These are phyloP conservation scores for Pemphredon lugubris DNA, from an alignment of 2,888 invertebrate species.

Conservation along the genomic window DNA sequence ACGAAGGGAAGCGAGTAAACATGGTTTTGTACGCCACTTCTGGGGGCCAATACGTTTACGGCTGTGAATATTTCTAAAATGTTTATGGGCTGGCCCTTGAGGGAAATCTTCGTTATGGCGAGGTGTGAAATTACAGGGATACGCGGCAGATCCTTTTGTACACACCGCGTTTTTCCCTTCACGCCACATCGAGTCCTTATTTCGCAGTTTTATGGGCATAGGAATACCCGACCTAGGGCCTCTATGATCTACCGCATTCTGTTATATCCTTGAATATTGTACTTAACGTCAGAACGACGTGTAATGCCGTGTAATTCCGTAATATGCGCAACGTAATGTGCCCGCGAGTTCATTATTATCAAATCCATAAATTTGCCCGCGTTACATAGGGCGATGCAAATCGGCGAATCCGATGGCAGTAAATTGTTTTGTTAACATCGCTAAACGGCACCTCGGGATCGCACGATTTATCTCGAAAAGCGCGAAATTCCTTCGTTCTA, in stretches of 20 bases:
- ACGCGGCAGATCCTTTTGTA: slow-evolving; percentile 27
- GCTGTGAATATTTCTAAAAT: slow-evolving; percentile 25
- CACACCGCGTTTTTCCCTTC: slow-evolving; percentile 27
- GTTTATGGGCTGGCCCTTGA: slow-evolving; percentile 17
- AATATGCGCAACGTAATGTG: slow-evolving; percentile 46
- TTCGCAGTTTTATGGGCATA: slow-evolving; percentile 41
- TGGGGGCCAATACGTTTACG: not conserved
- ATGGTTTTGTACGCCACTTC: not conserved
- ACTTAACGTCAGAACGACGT: slow-evolving; percentile 52
- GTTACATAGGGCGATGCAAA: slow-evolving; percentile 31
- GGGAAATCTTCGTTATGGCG: slow-evolving; percentile 22
- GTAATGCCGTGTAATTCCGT: slow-evolving; percentile 60
- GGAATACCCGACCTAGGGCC: slow-evolving; percentile 6
- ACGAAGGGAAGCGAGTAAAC: slow-evolving; percentile 1
- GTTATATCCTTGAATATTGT: slow-evolving; percentile 58
- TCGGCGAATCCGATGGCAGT: slow-evolving; percentile 12
- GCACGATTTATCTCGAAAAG: slow-evolving; percentile 13
- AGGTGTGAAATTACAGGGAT: slow-evolving; percentile 34
- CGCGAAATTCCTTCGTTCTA: not conserved
- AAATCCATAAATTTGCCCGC: slow-evolving; percentile 52
- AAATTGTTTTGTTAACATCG: slow-evolving; percentile 45
- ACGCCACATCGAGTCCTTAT: slow-evolving; percentile 31
- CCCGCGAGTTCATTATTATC: slow-evolving; percentile 50
- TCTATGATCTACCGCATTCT: slow-evolving; percentile 44
- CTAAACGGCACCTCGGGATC: slow-evolving; percentile 20